Base-by-base conservation (phyloP, 2,113 vertebrate genomes). In the Pteruthius melanotis region DNA sequence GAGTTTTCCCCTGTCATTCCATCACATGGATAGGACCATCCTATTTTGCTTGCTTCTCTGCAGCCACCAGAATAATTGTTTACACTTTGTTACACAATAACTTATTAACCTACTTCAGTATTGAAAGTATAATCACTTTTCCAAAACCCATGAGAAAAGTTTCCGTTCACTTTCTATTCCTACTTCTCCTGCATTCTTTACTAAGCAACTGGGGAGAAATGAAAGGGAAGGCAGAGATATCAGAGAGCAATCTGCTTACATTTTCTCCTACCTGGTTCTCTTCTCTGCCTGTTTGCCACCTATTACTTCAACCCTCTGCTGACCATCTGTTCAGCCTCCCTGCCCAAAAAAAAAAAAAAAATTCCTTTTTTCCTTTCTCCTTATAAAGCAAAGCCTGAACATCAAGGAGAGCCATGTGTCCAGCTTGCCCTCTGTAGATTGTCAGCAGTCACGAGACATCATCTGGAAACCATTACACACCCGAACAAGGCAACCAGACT, bases 391-490 rank as follows among this genome's bases (percentile, higher is more conserved):
- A 85, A 81, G 56, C 13, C 71, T 81, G 60, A 80, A 88, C 72
- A 90, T 93, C 85, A 90, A 90, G 93, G 72, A 90, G 49, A 91
- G 45, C 44, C 83, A 64, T 57, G 72, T 47, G 88, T 80, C 85
- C 95, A 93, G 68, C 69, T 88, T 80, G 63, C 39, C 64, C 85
- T 88, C 93, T 92, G 92, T 24, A 71, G 47, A 80, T 14, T 60
- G 60, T 93, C 93, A 92, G 85, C 64, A 88, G 35, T 50, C 95
- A 96, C 77, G 77, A 45, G 45, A 83, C 52, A 82, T 96, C 93
- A 89, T 85, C 82, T 95, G 94, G 92, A 92, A 96, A 83, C 33
- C 40, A 91, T 96, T 95, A 94, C 15, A 33, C 44, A 53, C 61
- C 6, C 26, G 7, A 93, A 77, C 13, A 64, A 77, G 70, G 71